Evolutionary conservation across 2,888 invertebrate genomes (phyloP).

Genomic region (Diloba caeruleocephala): DNA sequence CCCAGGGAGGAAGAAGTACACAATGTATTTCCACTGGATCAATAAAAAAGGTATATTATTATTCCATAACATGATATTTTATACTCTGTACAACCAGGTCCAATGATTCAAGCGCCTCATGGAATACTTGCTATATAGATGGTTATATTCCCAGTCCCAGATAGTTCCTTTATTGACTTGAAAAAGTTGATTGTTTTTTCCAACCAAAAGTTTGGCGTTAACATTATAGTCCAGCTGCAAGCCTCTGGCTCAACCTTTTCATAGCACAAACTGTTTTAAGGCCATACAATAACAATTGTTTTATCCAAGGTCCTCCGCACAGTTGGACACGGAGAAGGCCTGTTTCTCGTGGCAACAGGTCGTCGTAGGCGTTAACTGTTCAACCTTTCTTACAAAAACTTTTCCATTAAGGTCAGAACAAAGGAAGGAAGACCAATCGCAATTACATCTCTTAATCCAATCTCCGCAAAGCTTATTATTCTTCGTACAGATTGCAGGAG

Average conservation of each 20-base stretch:
- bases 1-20: no score
- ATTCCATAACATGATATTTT: no score
- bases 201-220: no score
- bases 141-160: no score
- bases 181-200: no score
- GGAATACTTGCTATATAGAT: no score
- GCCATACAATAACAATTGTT: conserved; percentile 5
- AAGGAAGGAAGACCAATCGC: conserved; percentile 9
- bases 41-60: no score
- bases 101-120: no score
- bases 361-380: conserved; percentile 35
- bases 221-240: no score
- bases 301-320: conserved; percentile 18
- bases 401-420: conserved; percentile 28
- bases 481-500: conserved; percentile 20
- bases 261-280: conserved; percentile 2
- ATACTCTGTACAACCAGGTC: no score
- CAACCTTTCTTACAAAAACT: conserved; percentile 33
- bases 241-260: conserved; percentile 12
- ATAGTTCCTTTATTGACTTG: no score
- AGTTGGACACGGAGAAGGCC: conserved; percentile 38
- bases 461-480: conserved; percentile 23
- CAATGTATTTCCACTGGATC: no score
- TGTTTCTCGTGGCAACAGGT: conserved; percentile 29
- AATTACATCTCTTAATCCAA: conserved; percentile 23